A percentile compares a stretch with the other conserved stretches of the same genome.
phyloP scores from a whole-genome alignment of 2,113 vertebrate genomes.

The Platycercus adscitus region DNA sequence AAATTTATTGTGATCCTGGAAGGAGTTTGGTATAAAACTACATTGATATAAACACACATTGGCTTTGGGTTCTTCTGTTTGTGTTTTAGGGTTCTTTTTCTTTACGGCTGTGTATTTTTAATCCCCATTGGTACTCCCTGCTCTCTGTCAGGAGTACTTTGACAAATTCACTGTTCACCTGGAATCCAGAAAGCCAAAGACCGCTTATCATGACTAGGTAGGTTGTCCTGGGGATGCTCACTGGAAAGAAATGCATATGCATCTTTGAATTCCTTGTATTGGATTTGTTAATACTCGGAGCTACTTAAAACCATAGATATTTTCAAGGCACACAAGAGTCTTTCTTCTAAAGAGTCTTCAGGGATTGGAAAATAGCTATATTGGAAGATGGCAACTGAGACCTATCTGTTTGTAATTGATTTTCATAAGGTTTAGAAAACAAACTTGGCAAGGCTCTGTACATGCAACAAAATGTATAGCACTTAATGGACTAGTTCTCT shows the following conservation, averaged over 20 bases:
- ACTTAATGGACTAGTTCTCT: background rate
- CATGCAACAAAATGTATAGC: background rate
- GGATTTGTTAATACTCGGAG: background rate
- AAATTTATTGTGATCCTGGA: background rate
- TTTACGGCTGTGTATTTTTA: background rate
- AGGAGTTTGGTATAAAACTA: rapidly evolving
- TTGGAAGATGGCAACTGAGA: background rate
- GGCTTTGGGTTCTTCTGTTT: background rate
- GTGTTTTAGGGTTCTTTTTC: background rate
- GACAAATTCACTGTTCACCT: background rate
- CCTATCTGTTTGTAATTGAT: background rate
- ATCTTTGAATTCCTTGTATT: background rate
- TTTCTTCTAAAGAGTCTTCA: background rate
- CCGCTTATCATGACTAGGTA: background rate
- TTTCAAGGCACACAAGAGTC: background rate
- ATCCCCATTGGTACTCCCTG: background rate
- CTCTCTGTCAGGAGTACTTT: background rate
- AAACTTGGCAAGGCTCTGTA: background rate
- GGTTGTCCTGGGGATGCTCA: background rate
- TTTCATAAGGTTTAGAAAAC: background rate
- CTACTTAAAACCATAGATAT: background rate
- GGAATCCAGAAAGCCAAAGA: background rate
- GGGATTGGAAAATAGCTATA: background rate
- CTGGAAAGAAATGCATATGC: background rate
- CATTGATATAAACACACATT: background rate